Base-by-base conservation (phyloP, 2,797 vertebrate species). In the Hybognathus amarus region DNA sequence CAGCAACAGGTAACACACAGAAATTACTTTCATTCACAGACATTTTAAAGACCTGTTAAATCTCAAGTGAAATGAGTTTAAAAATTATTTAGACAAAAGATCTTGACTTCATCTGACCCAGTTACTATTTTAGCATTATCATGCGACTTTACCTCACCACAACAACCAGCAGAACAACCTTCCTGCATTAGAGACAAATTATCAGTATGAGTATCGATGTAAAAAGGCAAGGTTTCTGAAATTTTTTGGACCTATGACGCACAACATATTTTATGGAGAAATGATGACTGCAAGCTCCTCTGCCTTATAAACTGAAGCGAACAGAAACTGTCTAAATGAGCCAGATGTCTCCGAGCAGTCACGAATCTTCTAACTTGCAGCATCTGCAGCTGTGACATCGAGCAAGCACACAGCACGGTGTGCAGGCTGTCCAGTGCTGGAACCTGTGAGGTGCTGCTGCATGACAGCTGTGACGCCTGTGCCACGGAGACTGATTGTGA, bases 401-500 rank as follows among this genome's bases (percentile, higher is more conserved):
- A 99, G 93, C n/a, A 99, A 98, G 83, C n/a, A n/a, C 98, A 99
- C 91, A 99, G 98, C 92, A 98, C 0, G 97, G 97, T 0, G 97
- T 99, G n/a, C n/a, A n/a, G 70, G 97, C 98, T n/a, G 0, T 99
- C n/a, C 98, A 0, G 98, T 99, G 85, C 89, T 99, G n/a, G 87
- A 99, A 98, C 92, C 92, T 99, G 97, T 54, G 98, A 99, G 88
- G 98, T 99, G 27, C 94, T 99, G 40, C 96, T 99, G 79, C 98
- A 99, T 0, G 98, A 99, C 92, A n/a, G n/a, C n/a, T 98, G 98
- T 0, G 98, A 99, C 1, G 98, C 98, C 20, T 99, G 97, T 80
- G 96, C 98, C 87, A 99, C 97, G 0, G 98, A 99, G 86, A 96
- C 96, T 0, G 97, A 98, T 92, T 99, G 97, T 17, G 97, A 98